Evolutionary conservation across 2,888 invertebrate species (phyloP).

Genomic region (Oxystoma pomonae): DNA sequence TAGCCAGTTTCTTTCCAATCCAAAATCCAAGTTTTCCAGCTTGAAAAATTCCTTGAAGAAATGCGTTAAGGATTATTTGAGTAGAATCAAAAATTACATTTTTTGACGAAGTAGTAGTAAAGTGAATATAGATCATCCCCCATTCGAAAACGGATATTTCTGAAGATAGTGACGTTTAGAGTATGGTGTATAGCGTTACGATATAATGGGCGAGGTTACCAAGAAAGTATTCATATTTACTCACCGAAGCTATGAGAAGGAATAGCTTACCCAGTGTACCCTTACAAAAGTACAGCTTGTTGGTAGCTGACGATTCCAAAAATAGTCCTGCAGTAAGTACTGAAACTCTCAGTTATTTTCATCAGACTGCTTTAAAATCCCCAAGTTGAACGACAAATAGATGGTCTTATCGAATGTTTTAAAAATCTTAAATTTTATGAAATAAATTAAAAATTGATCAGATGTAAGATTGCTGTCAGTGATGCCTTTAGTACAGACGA

Average conservation of each 20-base stretch:
- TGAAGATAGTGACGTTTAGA: no score
- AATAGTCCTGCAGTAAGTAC: constrained; percentile 14
- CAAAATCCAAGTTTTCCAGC: no score
- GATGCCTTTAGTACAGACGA: constrained; percentile 24
- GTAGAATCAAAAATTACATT: no score
- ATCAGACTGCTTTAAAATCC: constrained; percentile 23
- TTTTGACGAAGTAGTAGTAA: no score
- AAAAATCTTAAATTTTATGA: constrained; percentile 29
- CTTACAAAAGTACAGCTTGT: constrained; percentile 9
- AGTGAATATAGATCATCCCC: no score
- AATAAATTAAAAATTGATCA: constrained; percentile 28
- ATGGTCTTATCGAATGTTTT: constrained; percentile 17
- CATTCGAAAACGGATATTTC: constrained; percentile 25
- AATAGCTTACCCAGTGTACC: constrained; percentile 17
- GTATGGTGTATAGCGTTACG: constrained; percentile 16
- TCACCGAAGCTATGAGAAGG: constrained; percentile 21
- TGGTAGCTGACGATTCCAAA: constrained; percentile 1
- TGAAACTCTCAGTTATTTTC: constrained; percentile 23
- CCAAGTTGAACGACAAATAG: constrained; percentile 25
- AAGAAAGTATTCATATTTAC: constrained; percentile 11
- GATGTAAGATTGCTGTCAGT: constrained; percentile 26
- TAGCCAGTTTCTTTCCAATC: no score
- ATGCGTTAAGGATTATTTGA: no score
- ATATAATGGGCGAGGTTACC: constrained; percentile 14
- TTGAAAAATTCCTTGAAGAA: no score